phyloP scores from a whole-genome alignment of 2,797 vertebrate genomes.

The Epinephelus coioides region DNA sequence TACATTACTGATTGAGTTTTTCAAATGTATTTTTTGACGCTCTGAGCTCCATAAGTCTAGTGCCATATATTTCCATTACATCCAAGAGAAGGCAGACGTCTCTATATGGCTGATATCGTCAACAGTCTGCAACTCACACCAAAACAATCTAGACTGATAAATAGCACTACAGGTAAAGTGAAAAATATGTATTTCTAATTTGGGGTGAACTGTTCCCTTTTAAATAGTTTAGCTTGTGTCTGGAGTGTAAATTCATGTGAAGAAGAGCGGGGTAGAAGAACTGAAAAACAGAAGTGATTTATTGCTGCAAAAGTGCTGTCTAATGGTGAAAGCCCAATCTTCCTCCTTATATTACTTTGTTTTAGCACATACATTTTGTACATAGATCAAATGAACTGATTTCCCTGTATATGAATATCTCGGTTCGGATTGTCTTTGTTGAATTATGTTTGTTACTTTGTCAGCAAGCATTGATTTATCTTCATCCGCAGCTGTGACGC shows the following conservation, averaged over 20 bases:
- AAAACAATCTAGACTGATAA: too few species aligned
- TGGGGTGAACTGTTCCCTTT: too few species aligned
- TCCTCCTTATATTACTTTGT: not conserved
- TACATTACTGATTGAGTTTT: too few species aligned
- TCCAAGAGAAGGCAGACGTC: too few species aligned
- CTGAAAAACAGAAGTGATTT: not conserved
- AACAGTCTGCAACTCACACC: too few species aligned
- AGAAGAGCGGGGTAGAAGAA: not conserved
- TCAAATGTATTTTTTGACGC: too few species aligned
- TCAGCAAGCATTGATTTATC: conserved; percentile 24
- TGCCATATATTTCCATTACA: too few species aligned
- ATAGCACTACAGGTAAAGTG: too few species aligned
- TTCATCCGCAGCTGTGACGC: not conserved
- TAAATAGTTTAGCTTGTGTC: not conserved
- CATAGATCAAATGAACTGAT: conserved; percentile 1
- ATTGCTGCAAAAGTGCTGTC: not conserved
- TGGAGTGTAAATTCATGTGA: conserved; percentile 1
- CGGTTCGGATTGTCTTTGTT: not conserved
- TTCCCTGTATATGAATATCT: not conserved
- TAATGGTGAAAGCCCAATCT: not conserved
- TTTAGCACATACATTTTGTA: not conserved
- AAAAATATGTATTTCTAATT: too few species aligned
- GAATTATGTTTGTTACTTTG: conserved; percentile 10
- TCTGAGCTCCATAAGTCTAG: too few species aligned
- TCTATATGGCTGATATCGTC: too few species aligned